Base-by-base conservation (phyloP, 2,797 vertebrate species). In the Arctocebus calabarensis region DNA sequence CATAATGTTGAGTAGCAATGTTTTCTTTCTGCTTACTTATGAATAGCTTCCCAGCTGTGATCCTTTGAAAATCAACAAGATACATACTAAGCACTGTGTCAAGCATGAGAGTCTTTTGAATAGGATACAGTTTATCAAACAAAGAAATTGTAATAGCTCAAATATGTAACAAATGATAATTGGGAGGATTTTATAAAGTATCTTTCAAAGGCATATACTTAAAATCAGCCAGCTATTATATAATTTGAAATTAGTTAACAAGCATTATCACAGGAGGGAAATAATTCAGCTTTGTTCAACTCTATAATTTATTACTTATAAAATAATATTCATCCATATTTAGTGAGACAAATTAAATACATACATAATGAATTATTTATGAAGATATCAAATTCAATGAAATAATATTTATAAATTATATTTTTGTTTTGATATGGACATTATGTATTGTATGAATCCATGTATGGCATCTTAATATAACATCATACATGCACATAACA, bases 51-150 rank as follows among this genome's bases (percentile, higher is more conserved):
- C 52, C 57, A 96, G 57, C 85, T 94, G 88, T 92, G 74, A 92
- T 48, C 59, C 43, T 95, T 86, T 90, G 78, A 92, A 97, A 97
- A 79, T 59, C 78, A 91, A 64, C 61, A 74, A 27, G 73, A 88
- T 74, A 22, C 1, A 89, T 85, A 68, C 27, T 87, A 78, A 85
- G 6, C 34, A 73, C 12, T 68, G 7, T 81, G 48, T 82, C 52
- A 88, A 71, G 23, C 57, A 71, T 22, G 37, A 52, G 16, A 29
- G 17, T 48, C 17, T 74, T 79, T 78, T 94, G 78, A 92, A 75
- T 87, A 91, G 25, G 27, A 88, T 77, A 90, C 14, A 68, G 23
- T 88, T 94, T 92, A 90, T 74, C 73, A 95, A 83, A 94, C 48
- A 95, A 93, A 96, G 40, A 90, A 43, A n/a, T 19, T 29, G 13